Evolutionary conservation across 2,888 invertebrate genomes (phyloP), one percentile per base, ranked within the genome.

Genomic region (Acronicta aceris): DNA sequence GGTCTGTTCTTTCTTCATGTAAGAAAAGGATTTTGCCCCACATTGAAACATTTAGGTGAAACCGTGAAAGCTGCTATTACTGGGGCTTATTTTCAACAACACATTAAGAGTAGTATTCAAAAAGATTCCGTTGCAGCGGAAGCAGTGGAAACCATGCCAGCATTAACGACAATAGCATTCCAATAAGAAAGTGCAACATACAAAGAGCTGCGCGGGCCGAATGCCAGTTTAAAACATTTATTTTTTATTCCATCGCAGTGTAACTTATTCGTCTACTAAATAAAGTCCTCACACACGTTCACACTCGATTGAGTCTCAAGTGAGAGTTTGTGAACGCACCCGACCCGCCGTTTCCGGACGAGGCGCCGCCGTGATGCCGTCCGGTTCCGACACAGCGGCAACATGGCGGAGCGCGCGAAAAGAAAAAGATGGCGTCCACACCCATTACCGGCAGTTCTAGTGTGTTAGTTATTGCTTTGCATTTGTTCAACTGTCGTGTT

Each of bases 341-440:
- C 85, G 86, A 85, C 84, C 83, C 85, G 82, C 79, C 82, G 86
- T 87, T 87, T 87, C 86, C 88, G 85, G 81, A 69, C 72, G 78
- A 82, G 91, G 92, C 92, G 92, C 88, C 92, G 88, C 67, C 76
- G 66, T 80, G 92, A 85, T 92, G 90, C 91, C 92, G 90, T 88
- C 91, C 90, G 89, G 88, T 86, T 79, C 82, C 82, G 81, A 78
- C 78, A 71, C 57, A 71, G 70, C 65, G 77, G 79, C 69, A 78
- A 76, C 72, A 81, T 79, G 79, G 80, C 77, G 70, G 77, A 70
- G 54, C 70, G 81, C 78, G 83, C 78, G 82, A 83, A 81, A 79
- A 84, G 84, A 82, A 86, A 86, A 85, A 84, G 85, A 83, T 81
- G 78, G 82, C 79, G 78, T 81, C 79, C 80, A 84, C 78, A 63